These are phyloP conservation scores for Cistogaster globosa DNA, from an alignment of 2,888 invertebrate species.

Conservation along the genomic window DNA sequence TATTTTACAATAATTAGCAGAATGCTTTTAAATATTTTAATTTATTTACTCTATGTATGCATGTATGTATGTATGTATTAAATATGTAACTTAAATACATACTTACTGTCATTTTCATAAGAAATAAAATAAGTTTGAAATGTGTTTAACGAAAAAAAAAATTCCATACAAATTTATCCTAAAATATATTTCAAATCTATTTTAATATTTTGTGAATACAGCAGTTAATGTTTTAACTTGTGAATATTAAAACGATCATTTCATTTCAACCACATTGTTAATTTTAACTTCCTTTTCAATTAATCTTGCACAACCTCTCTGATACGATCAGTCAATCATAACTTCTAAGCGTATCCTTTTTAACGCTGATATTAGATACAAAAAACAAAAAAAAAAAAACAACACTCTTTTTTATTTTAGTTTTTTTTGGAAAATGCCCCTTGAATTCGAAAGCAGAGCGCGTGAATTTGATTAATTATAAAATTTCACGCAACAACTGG, in stretches of 20 bases:
- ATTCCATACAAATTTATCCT: no score
- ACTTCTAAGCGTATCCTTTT: slow-evolving; percentile 71
- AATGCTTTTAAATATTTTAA: no score
- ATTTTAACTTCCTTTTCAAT: slow-evolving; percentile 69
- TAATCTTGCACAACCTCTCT: slow-evolving; percentile 44
- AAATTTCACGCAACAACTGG: slow-evolving; percentile 82
- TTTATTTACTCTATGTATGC: no score
- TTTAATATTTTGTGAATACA: no score
- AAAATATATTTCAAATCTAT: no score
- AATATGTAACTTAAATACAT: no score
- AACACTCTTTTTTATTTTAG: slow-evolving; percentile 25
- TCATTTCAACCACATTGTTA: slow-evolving; percentile 47
- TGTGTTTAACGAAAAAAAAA: no score
- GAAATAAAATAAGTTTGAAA: no score
- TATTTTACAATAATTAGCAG: no score
- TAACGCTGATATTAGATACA: slow-evolving; percentile 69
- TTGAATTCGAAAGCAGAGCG: slow-evolving; percentile 67
- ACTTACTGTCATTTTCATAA: no score
- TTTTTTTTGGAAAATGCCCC: slow-evolving; percentile 10
- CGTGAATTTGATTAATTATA: slow-evolving; percentile 82
- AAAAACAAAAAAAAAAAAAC: slow-evolving; percentile 47
- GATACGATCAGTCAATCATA: slow-evolving; percentile 52
- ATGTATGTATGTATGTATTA: no score
- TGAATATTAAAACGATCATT: slow-evolving; percentile 29
- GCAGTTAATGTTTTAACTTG: neutral